phyloP scores from a whole-genome alignment of 2,888 invertebrate species.

The Phlogophora meticulosa region DNA sequence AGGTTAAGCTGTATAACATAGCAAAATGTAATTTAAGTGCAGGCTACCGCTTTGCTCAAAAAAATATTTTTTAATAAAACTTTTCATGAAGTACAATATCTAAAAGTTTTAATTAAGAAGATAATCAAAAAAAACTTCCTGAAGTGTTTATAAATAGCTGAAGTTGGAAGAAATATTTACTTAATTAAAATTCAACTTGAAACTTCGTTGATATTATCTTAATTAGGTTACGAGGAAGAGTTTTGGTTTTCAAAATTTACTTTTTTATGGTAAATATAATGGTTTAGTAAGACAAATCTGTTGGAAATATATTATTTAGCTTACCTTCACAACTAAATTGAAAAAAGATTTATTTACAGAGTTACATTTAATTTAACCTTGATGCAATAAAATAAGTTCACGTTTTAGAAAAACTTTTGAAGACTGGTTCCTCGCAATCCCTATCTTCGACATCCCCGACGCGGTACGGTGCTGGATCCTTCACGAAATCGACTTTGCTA shows the following conservation, averaged over 20 bases:
- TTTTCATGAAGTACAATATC: constrained; percentile 1
- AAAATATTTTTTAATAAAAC: not conserved
- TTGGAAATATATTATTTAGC: too few species aligned
- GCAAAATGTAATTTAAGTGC: not conserved
- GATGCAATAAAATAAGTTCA: constrained; percentile 41
- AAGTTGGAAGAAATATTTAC: constrained; percentile 12
- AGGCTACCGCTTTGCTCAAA: too few species aligned
- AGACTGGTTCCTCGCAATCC: constrained; percentile 64
- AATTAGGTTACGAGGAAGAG: not conserved
- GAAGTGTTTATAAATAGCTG: not conserved
- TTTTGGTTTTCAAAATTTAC: constrained; percentile 3
- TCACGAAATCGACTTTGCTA: constrained; percentile 82
- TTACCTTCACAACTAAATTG: not conserved
- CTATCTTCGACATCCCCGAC: constrained; percentile 64
- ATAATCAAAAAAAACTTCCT: constrained; percentile 15
- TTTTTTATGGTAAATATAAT: not conserved
- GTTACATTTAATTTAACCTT: not conserved
- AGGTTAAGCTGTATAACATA: not conserved
- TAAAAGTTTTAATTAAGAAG: constrained; percentile 2
- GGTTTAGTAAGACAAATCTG: too few species aligned
- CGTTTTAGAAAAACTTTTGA: constrained; percentile 69
- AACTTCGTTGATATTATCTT: not conserved
- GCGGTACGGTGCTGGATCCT: constrained; percentile 79
- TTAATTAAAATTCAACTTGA: constrained; percentile 19
- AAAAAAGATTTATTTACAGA: constrained; percentile 22